Percentiles rank a stretch among this genome's conserved stretches.
Evolutionary conservation across 2,888 invertebrate genomes (phyloP).

Genomic region (Tetrapedia diversipes): DNA sequence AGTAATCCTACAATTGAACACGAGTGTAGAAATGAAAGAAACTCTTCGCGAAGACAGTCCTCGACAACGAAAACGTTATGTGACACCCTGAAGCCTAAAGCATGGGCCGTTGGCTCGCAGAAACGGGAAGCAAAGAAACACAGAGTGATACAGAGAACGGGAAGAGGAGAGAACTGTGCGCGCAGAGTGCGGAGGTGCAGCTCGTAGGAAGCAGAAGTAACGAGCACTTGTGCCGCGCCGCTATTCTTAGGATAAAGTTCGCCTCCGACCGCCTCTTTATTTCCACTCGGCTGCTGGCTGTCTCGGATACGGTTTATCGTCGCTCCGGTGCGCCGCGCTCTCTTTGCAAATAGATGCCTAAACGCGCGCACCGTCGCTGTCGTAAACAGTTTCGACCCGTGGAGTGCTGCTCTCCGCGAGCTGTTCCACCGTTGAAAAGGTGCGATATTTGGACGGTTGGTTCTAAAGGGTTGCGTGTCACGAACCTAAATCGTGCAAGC

Average conservation of each 20-base stretch:
- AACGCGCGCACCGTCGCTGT: conserved; percentile 37
- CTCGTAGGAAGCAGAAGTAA: conserved; percentile 59
- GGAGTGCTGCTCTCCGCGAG: not conserved
- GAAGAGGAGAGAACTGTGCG: not conserved
- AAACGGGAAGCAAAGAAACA: not conserved
- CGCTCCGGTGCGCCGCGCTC: conserved; percentile 28
- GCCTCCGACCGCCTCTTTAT: conserved; percentile 59
- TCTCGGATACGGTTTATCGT: conserved; percentile 61
- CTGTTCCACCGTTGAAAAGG: conserved; percentile 16
- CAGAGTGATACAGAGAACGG: not conserved
- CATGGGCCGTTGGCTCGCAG: too few relatives aligned
- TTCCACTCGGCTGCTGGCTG: conserved; percentile 62
- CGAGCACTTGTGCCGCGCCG: conserved; percentile 53
- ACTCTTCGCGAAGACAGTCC: too few relatives aligned
- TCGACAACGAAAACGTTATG: too few relatives aligned
- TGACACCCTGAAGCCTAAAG: too few relatives aligned
- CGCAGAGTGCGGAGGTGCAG: conserved; percentile 8
- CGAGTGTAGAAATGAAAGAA: too few relatives aligned
- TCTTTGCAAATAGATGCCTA: conserved; percentile 49
- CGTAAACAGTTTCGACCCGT: conserved; percentile 40
- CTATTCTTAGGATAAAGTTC: conserved; percentile 60
- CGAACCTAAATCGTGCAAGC: conserved; percentile 6
- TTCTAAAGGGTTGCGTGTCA: not conserved
- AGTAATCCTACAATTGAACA: too few relatives aligned
- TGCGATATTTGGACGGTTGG: conserved; percentile 17